These are phyloP conservation scores for Leucophora obtusa DNA, from an alignment of 2,888 invertebrate species.

Conservation along the genomic window DNA sequence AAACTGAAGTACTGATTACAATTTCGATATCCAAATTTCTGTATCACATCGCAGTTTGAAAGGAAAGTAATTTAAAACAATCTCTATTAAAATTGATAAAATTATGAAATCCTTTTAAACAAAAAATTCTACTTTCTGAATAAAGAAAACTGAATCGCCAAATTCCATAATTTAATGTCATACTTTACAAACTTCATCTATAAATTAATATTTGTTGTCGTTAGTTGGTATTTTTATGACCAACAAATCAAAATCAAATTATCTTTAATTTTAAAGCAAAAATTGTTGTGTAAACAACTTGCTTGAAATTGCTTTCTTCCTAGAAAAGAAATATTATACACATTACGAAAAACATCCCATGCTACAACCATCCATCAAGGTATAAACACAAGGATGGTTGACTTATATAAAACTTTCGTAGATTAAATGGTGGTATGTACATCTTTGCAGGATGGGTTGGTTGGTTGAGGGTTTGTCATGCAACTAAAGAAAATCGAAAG, in stretches of 20 bases:
- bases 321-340: background rate
- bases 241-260: constrained; percentile 38
- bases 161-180: too few species aligned
- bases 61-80: too few species aligned
- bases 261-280: background rate
- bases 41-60: too few species aligned
- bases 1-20: too few species aligned
- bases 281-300: constrained; percentile 32
- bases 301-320: constrained; percentile 32
- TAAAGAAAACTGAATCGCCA: too few species aligned
- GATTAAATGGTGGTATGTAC: background rate
- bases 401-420: background rate
- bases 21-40: too few species aligned
- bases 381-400: constrained; percentile 3
- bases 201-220: too few species aligned
- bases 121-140: too few species aligned
- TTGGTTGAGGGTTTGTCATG: too few species aligned
- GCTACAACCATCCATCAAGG: background rate
- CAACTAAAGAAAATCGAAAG: background rate
- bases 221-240: background rate
- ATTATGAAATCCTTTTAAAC: too few species aligned
- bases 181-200: too few species aligned
- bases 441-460: background rate
- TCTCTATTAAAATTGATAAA: too few species aligned
- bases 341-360: constrained; percentile 11